phyloP scores from a whole-genome alignment of 2,888 invertebrate genomes.

The Oeneis ivallda region DNA sequence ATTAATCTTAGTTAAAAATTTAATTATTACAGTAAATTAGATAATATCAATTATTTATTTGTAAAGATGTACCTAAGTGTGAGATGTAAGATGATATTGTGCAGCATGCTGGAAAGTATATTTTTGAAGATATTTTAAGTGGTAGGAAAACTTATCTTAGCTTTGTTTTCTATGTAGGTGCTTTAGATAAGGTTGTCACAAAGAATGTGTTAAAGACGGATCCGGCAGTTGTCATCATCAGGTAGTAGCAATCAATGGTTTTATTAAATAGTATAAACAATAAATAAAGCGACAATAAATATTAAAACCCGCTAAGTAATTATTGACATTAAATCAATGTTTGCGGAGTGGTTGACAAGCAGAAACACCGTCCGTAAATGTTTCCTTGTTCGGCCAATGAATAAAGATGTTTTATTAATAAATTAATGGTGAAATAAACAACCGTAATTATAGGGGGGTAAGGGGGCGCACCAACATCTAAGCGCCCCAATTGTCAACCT shows the following conservation, averaged over 20 bases:
- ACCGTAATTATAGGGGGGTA: not conserved
- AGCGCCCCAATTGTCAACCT: no score
- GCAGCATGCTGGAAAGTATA: no score
- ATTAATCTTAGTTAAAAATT: no score
- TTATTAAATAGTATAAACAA: not conserved
- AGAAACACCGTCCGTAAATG: conserved; percentile 25
- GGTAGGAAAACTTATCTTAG: no score
- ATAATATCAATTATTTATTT: no score
- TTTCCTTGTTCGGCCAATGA: conserved; percentile 33
- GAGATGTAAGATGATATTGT: no score
- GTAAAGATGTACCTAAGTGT: no score
- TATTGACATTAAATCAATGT: conserved; percentile 22
- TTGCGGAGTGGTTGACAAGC: conserved; percentile 25
- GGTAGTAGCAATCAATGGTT: not conserved
- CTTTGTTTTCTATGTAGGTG: no score
- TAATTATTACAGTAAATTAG: no score
- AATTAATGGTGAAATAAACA: conserved; percentile 11
- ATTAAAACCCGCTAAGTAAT: conserved; percentile 16
- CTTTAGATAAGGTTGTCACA: not conserved
- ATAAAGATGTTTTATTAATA: conserved; percentile 30
- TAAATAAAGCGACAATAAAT: conserved; percentile 16
- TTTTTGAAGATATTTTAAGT: no score
- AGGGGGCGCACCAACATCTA: no score
- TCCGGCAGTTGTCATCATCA: not conserved
- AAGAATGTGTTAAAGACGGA: not conserved